phyloP scores from a whole-genome alignment of 2,888 invertebrate species.

The Andrena hattorfiana region DNA sequence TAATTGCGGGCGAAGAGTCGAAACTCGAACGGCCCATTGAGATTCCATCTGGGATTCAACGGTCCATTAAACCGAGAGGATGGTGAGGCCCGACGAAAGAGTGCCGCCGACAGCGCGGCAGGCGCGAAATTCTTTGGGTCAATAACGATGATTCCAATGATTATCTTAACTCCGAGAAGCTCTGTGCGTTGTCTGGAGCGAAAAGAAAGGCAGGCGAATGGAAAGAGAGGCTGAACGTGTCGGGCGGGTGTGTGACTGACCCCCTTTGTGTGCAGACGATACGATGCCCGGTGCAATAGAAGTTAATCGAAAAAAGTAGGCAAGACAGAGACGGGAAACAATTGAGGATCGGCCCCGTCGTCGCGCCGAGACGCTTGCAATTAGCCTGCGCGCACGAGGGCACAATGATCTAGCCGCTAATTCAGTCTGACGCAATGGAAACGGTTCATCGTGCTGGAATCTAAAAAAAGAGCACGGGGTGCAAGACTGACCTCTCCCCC shows the following conservation, averaged over 20 bases:
- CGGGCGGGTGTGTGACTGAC: constrained; percentile 55
- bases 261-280: constrained; percentile 50
- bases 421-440: constrained; percentile 43
- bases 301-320: constrained; percentile 61
- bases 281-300: constrained; percentile 50
- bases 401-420: constrained; percentile 44
- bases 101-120: constrained; percentile 26
- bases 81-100: not conserved
- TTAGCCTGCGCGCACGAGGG: constrained; percentile 41
- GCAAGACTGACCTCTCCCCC: not conserved
- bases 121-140: constrained; percentile 40
- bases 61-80: constrained; percentile 11
- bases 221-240: constrained; percentile 4
- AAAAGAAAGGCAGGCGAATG: not conserved
- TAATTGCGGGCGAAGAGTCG: not conserved
- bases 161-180: constrained; percentile 28
- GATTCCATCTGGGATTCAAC: constrained; percentile 20
- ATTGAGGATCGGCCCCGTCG: constrained; percentile 51
- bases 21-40: not conserved
- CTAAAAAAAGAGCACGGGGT: constrained; percentile 11
- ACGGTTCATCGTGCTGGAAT: constrained; percentile 18
- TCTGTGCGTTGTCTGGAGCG: not conserved
- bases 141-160: constrained; percentile 48
- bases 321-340: constrained; percentile 45
- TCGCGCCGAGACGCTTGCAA: constrained; percentile 56